Evolutionary conservation across 2,888 invertebrate genomes (phyloP), one percentile per base, ranked within the genome.

Genomic region (Acrobasis suavella): DNA sequence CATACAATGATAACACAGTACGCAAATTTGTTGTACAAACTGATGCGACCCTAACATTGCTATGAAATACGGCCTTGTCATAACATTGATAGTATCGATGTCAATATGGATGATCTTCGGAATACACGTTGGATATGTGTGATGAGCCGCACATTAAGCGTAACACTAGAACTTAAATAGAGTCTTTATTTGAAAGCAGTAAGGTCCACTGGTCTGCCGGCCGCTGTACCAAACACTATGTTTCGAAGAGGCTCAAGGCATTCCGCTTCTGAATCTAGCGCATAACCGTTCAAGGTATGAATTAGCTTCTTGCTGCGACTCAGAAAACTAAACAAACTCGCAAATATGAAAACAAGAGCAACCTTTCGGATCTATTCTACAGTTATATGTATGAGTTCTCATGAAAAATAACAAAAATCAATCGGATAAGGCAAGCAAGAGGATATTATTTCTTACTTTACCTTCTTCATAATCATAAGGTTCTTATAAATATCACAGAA

Each of bases 221-320:
- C 46, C 46, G 46, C 46, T 46, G 46, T 46, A 38, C 54, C 15
- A n/a, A 54, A 58, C 9, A 14, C 9, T 32, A 46, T 58, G 22
- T 60, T 60, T 54, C 46, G 80, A 83, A 83, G 83, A 82, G 73
- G 82, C 80, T 76, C 84, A 84, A 85, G 85, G 85, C 65, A 62
- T 71, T 76, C 85, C 60, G 67, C 83, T 60, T 51, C 42, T 22
- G 52, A 39, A 39, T 42, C n/a, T 17, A 39, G 55, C 39, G 15
- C 14, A 52, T 16, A 22, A 51, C 14, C 16, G 16, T 39, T 52
- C 49, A 61, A 54, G 60, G 52, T 61, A 39, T 38, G n/a, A 8
- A 55, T 38, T 38, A 15, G 38, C 15, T 55, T 1, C n/a, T 12
- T 55, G 10, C n/a, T 16, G 12, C 55, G 15, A 55, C 39, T 55